Conservation (phyloP, 1,140 invertebrate genomes). For the Panulirus ornatus region DNA sequence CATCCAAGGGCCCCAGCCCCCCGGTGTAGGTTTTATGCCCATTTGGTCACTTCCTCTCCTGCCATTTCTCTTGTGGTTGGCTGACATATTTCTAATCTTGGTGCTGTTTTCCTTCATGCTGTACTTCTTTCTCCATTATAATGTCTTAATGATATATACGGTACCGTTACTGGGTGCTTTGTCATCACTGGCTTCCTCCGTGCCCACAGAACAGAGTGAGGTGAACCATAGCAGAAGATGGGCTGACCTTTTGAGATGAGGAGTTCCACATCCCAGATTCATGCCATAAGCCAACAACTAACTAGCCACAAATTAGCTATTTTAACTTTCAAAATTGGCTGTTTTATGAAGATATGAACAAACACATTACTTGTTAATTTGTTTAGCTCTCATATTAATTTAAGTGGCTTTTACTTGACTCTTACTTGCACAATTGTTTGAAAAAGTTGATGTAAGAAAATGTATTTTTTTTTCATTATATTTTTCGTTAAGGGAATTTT, state of each 20-base stretch:
- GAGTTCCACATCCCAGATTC: constrained; percentile 53
- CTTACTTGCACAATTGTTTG: constrained; percentile 27
- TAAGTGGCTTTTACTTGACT: constrained; percentile 40
- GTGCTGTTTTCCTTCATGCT: constrained; percentile 28
- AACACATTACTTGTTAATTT: constrained; percentile 40
- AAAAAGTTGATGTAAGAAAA: constrained; percentile 26
- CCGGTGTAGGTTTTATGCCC: constrained; percentile 70
- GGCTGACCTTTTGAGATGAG: constrained; percentile 47
- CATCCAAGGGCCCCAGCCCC: constrained; percentile 68
- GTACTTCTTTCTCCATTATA: constrained; percentile 42
- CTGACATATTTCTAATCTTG: constrained; percentile 61
- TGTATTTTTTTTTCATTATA: constrained; percentile 15
- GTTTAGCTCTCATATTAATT: constrained; percentile 13
- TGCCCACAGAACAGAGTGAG: constrained; percentile 62
- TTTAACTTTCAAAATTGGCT: constrained; percentile 22
- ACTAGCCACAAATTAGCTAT: constrained; percentile 19
- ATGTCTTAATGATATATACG: constrained; percentile 19
- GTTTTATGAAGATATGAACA: constrained; percentile 6
- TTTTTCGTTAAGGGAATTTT: neutral
- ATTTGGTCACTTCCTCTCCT: constrained; percentile 49
- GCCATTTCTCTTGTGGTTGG: constrained; percentile 49
- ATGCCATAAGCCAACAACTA: constrained; percentile 52
- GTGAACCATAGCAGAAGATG: constrained; percentile 49
- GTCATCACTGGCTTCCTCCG: constrained; percentile 47
- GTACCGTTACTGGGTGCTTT: constrained; percentile 31